A percentile compares a stretch with the other conserved stretches of the same genome.
Conservation (phyloP, 2,113 vertebrate genomes). For the Casuarius casuarius region DNA sequence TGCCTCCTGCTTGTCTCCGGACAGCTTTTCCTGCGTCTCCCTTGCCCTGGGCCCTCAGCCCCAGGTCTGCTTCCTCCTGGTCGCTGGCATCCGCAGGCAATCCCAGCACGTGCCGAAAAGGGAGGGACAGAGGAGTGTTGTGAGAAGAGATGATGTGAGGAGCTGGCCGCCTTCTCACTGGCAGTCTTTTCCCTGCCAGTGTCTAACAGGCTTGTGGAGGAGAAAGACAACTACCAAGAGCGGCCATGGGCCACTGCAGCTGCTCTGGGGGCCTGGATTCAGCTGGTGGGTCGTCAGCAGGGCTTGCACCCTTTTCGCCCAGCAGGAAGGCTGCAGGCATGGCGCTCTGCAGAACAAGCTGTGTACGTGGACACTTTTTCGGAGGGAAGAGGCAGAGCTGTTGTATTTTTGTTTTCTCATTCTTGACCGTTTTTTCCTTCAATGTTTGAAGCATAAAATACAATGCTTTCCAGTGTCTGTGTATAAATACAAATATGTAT, state of each 20-base stretch:
- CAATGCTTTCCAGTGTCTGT: accelerated
- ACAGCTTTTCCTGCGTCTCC: neutral
- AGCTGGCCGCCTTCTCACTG: too few species aligned
- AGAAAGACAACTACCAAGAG: too few species aligned
- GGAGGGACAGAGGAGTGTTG: too few species aligned
- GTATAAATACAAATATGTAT: neutral
- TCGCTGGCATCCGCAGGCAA: neutral
- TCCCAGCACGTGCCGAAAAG: neutral
- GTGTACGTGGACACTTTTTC: too few species aligned
- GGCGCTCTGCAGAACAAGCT: accelerated
- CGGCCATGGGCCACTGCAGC: too few species aligned
- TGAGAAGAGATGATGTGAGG: too few species aligned
- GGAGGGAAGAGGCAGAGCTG: neutral
- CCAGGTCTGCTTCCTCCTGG: neutral
- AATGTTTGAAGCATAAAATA: neutral
- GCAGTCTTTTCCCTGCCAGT: too few species aligned
- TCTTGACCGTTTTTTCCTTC: neutral
- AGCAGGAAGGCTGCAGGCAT: neutral
- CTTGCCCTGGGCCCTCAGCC: too few species aligned
- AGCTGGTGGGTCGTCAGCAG: neutral
- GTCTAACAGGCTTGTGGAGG: too few species aligned
- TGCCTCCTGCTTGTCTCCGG: neutral
- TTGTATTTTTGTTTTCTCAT: neutral
- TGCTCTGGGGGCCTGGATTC: neutral
- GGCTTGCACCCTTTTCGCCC: neutral